Percentiles rank a stretch among this genome's conserved stretches.
Evolutionary conservation across 1,140 invertebrate genomes (phyloP).

Genomic region (Caenorhabditis elegans): DNA sequence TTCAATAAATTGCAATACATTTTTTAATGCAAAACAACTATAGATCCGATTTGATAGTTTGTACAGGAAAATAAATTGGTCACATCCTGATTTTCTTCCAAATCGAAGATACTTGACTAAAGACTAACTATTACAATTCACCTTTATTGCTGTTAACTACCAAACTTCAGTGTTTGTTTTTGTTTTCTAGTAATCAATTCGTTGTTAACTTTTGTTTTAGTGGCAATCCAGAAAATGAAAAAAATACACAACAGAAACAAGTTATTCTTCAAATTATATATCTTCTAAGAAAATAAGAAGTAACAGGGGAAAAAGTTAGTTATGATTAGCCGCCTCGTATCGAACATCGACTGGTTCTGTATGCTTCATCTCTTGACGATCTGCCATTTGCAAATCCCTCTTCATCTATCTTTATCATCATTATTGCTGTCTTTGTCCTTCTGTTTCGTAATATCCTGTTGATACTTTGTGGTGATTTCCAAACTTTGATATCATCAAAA

Average conservation of each 20-base stretch:
- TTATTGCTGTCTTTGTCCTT: neutral
- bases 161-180: neutral
- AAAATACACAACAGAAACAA: conserved; percentile 11
- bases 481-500: conserved; percentile 1
- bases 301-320: neutral
- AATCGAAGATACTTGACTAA: too few species aligned
- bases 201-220: neutral
- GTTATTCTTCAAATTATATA: too few species aligned
- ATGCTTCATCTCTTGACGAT: neutral
- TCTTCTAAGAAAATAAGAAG: neutral
- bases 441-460: neutral
- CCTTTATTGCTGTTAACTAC: too few species aligned
- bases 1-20: too few species aligned
- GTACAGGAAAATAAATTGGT: too few species aligned
- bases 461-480: neutral
- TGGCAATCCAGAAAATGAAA: neutral
- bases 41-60: too few species aligned
- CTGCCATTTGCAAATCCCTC: neutral
- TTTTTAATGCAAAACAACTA: too few species aligned
- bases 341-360: conserved; percentile 7
- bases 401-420: neutral
- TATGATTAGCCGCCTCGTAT: neutral
- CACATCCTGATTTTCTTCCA: too few species aligned
- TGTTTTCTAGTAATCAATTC: neutral
- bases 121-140: too few species aligned